phyloP scores from a whole-genome alignment of 2,113 vertebrate species.

The Monopterus albus region DNA sequence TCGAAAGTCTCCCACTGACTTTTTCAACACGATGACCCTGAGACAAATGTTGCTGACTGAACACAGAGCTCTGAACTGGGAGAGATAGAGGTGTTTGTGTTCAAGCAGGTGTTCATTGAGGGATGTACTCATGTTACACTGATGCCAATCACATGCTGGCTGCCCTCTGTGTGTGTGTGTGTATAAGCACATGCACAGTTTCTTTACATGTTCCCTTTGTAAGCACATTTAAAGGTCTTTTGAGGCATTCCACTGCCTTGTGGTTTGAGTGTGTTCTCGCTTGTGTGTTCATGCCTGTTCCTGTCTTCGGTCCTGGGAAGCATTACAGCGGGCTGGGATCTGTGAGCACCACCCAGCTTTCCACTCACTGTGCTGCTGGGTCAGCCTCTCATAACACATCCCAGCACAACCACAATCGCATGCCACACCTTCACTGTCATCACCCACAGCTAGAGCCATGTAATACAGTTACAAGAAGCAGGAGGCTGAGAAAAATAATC shows the following conservation, averaged over 20 bases:
- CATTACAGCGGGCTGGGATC: not conserved
- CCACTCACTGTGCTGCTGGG: not conserved
- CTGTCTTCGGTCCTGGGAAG: constrained; percentile 5
- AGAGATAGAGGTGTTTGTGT: not conserved
- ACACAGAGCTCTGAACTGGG: not conserved
- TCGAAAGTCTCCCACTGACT: not conserved
- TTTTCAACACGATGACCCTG: not conserved
- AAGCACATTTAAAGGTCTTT: not conserved
- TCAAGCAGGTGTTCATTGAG: not conserved
- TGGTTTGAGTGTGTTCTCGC: constrained; percentile 1
- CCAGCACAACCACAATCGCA: constrained; percentile 8
- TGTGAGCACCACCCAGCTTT: constrained; percentile 11
- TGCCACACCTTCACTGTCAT: constrained; percentile 3
- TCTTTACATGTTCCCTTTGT: not conserved
- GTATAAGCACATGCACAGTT: not conserved
- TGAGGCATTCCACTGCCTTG: not conserved
- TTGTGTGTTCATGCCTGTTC: constrained; percentile 15
- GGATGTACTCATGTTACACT: not conserved
- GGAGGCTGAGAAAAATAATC: no score
- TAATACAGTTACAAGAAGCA: not conserved
- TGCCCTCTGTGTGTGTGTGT: not conserved
- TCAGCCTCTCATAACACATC: not conserved
- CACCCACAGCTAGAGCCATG: not conserved
- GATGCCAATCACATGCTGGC: not conserved
- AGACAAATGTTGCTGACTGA: constrained; percentile 3